Conservation (phyloP, 2,888 invertebrate species). For the Nowickia ferox region DNA sequence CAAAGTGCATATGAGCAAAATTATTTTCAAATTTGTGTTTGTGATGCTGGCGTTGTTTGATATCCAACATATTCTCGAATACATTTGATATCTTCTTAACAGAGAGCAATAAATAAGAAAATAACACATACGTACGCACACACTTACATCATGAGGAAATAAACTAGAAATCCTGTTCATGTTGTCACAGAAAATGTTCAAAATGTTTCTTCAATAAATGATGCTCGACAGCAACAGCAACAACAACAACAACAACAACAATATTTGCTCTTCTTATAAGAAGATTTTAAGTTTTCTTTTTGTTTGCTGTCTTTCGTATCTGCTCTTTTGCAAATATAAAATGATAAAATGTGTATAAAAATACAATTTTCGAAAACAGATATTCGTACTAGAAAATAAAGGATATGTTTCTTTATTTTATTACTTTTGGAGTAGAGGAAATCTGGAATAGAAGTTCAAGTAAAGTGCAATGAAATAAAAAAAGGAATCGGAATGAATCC, state of each 20-base stretch:
- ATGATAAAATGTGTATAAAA: slow-evolving; percentile 58
- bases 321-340: slow-evolving; percentile 47
- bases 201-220: slow-evolving; percentile 60
- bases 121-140: too few relatives aligned
- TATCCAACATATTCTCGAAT: slow-evolving; percentile 49
- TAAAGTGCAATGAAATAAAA: slow-evolving; percentile 25
- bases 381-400: not conserved
- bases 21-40: slow-evolving; percentile 27
- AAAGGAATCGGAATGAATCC: slow-evolving; percentile 21
- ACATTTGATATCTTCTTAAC: slow-evolving; percentile 55
- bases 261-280: slow-evolving; percentile 67
- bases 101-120: slow-evolving; percentile 11
- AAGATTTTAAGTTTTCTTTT: slow-evolving; percentile 54
- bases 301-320: slow-evolving; percentile 17
- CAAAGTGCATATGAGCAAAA: slow-evolving; percentile 71
- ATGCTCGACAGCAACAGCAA: slow-evolving; percentile 61
- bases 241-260: slow-evolving; percentile 45
- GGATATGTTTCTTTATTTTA: slow-evolving; percentile 23
- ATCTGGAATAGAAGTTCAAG: slow-evolving; percentile 67
- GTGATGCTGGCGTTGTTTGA: slow-evolving; percentile 37
- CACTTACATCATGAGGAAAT: slow-evolving; percentile 31
- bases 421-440: slow-evolving; percentile 51
- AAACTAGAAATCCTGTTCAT: slow-evolving; percentile 60
- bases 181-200: slow-evolving; percentile 62
- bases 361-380: slow-evolving; percentile 44